phyloP scores from a whole-genome alignment of 2,888 invertebrate species.

The Andrena hattorfiana region DNA sequence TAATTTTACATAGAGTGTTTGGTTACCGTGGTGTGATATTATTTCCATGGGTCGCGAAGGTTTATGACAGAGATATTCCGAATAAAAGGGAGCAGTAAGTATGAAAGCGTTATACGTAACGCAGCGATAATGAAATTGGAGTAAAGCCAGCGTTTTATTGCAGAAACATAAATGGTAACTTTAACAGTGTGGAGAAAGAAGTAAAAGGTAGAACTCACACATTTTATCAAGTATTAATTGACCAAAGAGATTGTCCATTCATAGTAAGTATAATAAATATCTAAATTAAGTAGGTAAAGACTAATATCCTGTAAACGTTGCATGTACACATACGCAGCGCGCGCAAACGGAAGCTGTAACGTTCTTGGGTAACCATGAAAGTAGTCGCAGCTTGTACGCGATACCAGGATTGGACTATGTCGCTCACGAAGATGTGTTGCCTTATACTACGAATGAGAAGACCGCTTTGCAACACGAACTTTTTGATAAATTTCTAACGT shows the following conservation, averaged over 20 bases:
- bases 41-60: conserved; percentile 98
- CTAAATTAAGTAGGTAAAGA: background rate
- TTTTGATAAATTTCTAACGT: conserved; percentile 97
- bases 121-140: conserved; percentile 2
- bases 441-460: conserved; percentile 95
- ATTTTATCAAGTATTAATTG: conserved; percentile 99
- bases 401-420: conserved; percentile 99
- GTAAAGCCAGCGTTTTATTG: conserved; percentile 21
- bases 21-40: conserved; percentile 98
- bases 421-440: conserved; percentile 98
- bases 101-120: conserved; percentile 4
- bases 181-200: conserved; percentile 90
- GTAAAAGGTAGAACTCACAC: conserved; percentile 96
- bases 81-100: conserved; percentile 87
- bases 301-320: background rate
- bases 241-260: conserved; percentile 97
- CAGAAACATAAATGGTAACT: conserved; percentile 80
- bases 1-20: conserved; percentile 98
- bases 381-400: conserved; percentile 96
- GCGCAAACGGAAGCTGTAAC: conserved; percentile 99
- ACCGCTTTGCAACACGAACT: conserved; percentile 97
- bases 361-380: conserved; percentile 98
- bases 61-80: conserved; percentile 96
- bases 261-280: conserved; percentile 90
- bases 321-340: conserved; percentile 87